These are phyloP conservation scores for Sinopyrophorus schimmeli DNA, from an alignment of 2,888 invertebrate species.

Conservation along the genomic window DNA sequence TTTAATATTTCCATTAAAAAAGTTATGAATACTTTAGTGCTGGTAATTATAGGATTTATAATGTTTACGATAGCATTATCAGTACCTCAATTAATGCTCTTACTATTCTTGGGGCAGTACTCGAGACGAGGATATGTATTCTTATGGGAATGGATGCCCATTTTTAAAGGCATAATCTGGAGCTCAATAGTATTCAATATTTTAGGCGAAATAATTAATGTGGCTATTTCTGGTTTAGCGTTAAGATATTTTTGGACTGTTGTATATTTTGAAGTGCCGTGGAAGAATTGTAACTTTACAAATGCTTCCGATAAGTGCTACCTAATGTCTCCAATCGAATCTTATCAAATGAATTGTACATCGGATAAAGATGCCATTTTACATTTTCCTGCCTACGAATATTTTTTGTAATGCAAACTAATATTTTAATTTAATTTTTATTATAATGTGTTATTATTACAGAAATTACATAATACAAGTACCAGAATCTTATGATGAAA, in stretches of 20 bases:
- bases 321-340: neutral
- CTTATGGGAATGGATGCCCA: conserved; percentile 14
- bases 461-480: neutral
- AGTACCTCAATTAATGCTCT: neutral
- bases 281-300: conserved; percentile 10
- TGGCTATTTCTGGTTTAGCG: conserved; percentile 6
- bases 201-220: conserved; percentile 9
- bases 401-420: conserved; percentile 5
- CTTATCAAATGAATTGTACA: too few relatives aligned
- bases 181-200: too few relatives aligned
- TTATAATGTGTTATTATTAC: neutral
- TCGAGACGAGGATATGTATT: conserved; percentile 8
- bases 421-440: neutral
- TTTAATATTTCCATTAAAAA: too few relatives aligned
- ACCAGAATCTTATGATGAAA: neutral
- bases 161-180: conserved; percentile 12
- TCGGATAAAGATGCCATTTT: too few relatives aligned
- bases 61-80: neutral
- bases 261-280: conserved; percentile 1
- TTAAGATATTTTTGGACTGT: neutral
- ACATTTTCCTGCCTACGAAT: conserved; percentile 8
- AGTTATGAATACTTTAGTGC: too few relatives aligned
- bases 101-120: conserved; percentile 13
- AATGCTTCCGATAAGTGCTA: neutral
- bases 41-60: neutral